Percentiles rank a stretch among this genome's conserved stretches.
phyloP scores from a whole-genome alignment of 2,888 invertebrate species.

The Eilema depressum region DNA sequence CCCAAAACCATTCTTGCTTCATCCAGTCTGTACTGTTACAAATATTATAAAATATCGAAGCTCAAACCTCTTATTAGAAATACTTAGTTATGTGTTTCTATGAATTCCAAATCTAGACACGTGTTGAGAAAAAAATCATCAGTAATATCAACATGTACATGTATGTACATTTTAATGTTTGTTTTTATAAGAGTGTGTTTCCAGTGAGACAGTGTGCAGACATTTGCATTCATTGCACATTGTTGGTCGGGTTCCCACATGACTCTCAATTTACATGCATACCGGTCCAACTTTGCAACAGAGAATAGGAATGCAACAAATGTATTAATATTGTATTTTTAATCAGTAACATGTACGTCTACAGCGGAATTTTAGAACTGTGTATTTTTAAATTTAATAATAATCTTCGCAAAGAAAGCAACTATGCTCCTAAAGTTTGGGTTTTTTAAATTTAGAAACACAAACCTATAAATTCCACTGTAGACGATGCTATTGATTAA shows the following conservation, averaged over 20 bases:
- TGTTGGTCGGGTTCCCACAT: constrained; percentile 55
- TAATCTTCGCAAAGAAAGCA: too few species aligned
- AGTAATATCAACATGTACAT: constrained; percentile 25
- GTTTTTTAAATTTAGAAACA: too few species aligned
- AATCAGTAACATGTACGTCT: constrained; percentile 43
- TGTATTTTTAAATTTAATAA: not conserved
- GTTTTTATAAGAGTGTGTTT: constrained; percentile 47
- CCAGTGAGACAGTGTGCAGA: constrained; percentile 42
- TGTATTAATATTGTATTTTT: constrained; percentile 54
- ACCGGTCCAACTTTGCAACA: constrained; percentile 36
- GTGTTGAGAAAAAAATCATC: constrained; percentile 8
- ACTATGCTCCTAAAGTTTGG: not conserved
- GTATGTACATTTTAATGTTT: constrained; percentile 49
- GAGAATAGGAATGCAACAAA: constrained; percentile 50
- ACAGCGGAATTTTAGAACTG: constrained; percentile 28
- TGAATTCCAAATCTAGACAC: not conserved
- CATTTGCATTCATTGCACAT: constrained; percentile 67
- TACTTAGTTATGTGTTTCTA: not conserved
- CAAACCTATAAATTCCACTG: too few species aligned
- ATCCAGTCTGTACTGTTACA: too few species aligned
- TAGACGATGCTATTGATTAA: too few species aligned
- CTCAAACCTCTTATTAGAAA: too few species aligned
- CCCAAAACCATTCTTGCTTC: too few species aligned
- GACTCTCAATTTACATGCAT: constrained; percentile 58
- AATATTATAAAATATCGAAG: too few species aligned